These are phyloP conservation scores for Genyomyrus donnyi DNA, from an alignment of 2,113 vertebrate genomes.

Conservation along the genomic window DNA sequence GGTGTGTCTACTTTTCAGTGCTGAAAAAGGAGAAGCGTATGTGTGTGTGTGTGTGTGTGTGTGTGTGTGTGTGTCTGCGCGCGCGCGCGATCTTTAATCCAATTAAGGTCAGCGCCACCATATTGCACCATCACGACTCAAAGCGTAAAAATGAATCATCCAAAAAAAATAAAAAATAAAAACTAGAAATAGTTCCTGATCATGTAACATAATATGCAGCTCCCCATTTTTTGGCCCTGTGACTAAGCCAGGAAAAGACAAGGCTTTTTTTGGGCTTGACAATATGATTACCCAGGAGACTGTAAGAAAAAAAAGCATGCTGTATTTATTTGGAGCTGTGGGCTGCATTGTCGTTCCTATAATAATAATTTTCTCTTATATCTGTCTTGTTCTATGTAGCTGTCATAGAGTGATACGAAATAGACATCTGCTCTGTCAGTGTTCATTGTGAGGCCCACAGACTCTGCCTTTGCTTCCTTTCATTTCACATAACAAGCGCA, in stretches of 20 bases:
- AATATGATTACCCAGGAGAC: conserved; percentile 11
- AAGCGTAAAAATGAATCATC: neutral
- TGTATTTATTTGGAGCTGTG: neutral
- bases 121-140: neutral
- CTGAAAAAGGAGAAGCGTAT: neutral
- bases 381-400: conserved; percentile 5
- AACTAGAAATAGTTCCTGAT: neutral
- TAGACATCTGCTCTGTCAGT: conserved; percentile 5
- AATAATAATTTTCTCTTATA: conserved; percentile 9
- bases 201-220: neutral
- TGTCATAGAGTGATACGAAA: neutral
- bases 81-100: neutral
- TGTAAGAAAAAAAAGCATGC: neutral
- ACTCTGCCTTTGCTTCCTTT: neutral
- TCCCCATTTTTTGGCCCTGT: neutral
- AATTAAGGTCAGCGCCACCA: neutral
- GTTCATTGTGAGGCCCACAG: neutral
- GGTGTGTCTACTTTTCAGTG: neutral
- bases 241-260: neutral
- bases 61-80: neutral
- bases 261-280: neutral
- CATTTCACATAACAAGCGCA: neutral
- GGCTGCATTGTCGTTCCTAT: conserved; percentile 6
- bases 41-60: neutral
- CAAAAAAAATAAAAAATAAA: neutral